phyloP scores from a whole-genome alignment of 2,888 invertebrate species.

The Kuschelorhynchus macadamiae region DNA sequence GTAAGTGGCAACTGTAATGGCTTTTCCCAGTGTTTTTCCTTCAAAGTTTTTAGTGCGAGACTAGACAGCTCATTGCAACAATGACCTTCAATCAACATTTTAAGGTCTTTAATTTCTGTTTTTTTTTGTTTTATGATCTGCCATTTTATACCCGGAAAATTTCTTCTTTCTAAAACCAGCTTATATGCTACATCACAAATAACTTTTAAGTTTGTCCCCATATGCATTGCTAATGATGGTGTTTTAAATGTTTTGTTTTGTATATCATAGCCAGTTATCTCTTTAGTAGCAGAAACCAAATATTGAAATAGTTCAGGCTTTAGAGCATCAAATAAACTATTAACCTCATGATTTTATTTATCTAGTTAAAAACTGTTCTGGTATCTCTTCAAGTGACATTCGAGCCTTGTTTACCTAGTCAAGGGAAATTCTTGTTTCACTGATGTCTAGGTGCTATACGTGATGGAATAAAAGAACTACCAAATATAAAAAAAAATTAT shows the following conservation, averaged over 20 bases:
- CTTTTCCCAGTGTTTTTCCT: conserved; percentile 53
- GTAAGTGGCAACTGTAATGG: conserved; percentile 54
- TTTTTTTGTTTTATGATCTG: conserved; percentile 32
- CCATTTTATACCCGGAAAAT: conserved; percentile 32
- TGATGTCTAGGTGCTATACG: too few relatives aligned
- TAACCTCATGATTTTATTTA: too few relatives aligned
- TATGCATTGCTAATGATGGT: conserved; percentile 49
- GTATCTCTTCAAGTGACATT: too few relatives aligned
- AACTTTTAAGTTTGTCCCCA: conserved; percentile 51
- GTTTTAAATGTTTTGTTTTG: conserved; percentile 44
- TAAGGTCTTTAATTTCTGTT: conserved; percentile 42
- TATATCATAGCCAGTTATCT: conserved; percentile 48
- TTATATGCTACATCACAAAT: conserved; percentile 47
- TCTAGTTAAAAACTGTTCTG: too few relatives aligned
- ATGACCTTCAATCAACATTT: conserved; percentile 48
- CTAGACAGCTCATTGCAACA: conserved; percentile 56
- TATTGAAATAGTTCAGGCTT: conserved; percentile 45
- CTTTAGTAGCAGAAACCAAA: conserved; percentile 44
- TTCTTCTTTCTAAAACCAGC: conserved; percentile 44
- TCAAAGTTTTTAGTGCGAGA: conserved; percentile 53
- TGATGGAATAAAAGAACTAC: too few relatives aligned
- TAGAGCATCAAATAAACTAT: conserved; percentile 42
- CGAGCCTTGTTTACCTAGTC: too few relatives aligned
- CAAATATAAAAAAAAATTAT: too few relatives aligned
- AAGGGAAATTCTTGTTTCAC: too few relatives aligned